Evolutionary conservation across 2,113 vertebrate genomes (phyloP).

Genomic region (Gadus chalcogrammus): DNA sequence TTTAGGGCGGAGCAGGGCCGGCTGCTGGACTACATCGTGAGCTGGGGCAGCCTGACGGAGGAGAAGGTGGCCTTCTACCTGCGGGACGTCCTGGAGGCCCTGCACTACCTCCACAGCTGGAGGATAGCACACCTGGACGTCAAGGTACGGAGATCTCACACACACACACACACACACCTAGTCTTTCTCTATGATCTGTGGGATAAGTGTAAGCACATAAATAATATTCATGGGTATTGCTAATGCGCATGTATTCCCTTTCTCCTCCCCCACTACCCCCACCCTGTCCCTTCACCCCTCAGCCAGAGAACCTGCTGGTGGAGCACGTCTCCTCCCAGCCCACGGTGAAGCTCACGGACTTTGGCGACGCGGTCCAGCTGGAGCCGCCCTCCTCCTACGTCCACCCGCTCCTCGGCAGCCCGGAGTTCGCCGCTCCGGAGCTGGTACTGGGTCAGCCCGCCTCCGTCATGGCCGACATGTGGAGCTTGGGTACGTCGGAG

Average conservation of each 20-base stretch:
- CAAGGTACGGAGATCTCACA: slow-evolving; percentile 73
- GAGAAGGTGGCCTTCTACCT: slow-evolving; percentile 92
- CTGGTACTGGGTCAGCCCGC: slow-evolving; percentile 93
- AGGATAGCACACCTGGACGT: slow-evolving; percentile 95
- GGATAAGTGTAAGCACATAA: not conserved
- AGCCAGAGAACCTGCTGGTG: slow-evolving; percentile 97
- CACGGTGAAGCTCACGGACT: slow-evolving; percentile 89
- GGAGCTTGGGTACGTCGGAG: slow-evolving; percentile 81
- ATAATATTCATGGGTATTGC: not conserved
- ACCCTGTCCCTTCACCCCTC: not conserved
- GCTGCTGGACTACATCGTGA: slow-evolving; percentile 93
- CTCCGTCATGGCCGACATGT: slow-evolving; percentile 89
- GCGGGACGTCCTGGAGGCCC: slow-evolving; percentile 92
- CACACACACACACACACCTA: too few species aligned
- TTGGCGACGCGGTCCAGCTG: slow-evolving; percentile 91
- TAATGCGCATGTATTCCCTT: not conserved
- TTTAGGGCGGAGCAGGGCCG: slow-evolving; percentile 92
- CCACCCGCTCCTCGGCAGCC: slow-evolving; percentile 91
- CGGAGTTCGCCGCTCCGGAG: slow-evolving; percentile 96
- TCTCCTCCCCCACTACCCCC: not conserved
- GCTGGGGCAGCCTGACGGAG: slow-evolving; percentile 96
- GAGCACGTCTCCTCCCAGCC: slow-evolving; percentile 88
- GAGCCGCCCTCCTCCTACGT: slow-evolving; percentile 79
- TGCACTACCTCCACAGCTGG: slow-evolving; percentile 96
- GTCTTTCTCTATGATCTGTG: not conserved